A percentile compares a stretch with the other conserved stretches of the same genome.
Evolutionary conservation across 2,113 vertebrate genomes (phyloP).

Genomic region (Rhynchomys soricoides): DNA sequence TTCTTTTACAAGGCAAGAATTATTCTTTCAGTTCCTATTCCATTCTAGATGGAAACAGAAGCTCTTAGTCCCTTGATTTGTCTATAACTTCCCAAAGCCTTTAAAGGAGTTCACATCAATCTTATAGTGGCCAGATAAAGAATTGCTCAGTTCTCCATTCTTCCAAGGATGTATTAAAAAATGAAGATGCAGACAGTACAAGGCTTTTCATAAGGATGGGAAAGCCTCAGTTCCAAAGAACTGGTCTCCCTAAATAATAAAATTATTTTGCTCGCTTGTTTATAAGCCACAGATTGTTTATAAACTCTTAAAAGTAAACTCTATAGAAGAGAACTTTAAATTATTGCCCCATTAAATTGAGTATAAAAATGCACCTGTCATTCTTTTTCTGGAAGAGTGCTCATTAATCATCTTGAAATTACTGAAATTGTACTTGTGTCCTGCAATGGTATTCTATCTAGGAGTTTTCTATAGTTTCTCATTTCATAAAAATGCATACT

Average conservation of each 20-base stretch:
- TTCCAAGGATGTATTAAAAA: background rate
- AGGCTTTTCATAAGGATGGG: background rate
- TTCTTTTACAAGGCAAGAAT: constrained; percentile 9
- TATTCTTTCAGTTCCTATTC: constrained; percentile 9
- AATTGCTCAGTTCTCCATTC: background rate
- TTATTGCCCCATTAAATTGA: background rate
- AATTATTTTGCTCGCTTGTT: background rate
- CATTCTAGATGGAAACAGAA: background rate
- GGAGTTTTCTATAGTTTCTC: constrained; percentile 3
- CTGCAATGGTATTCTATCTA: background rate
- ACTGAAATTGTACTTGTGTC: background rate
- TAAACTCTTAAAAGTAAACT: background rate
- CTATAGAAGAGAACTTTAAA: background rate
- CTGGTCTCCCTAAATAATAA: background rate
- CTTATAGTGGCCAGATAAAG: background rate
- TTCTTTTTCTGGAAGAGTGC: background rate
- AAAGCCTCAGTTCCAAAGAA: background rate
- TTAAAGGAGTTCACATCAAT: background rate
- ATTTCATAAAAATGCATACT: constrained; percentile 28
- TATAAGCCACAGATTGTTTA: background rate
- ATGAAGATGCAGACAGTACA: background rate
- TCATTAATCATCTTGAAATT: background rate
- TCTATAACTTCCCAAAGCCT: background rate
- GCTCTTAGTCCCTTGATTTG: background rate
- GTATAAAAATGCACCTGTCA: background rate